A percentile compares a stretch with the other conserved stretches of the same genome.
Evolutionary conservation across 2,113 vertebrate species (phyloP).

Genomic region (Xenopus laevis): DNA sequence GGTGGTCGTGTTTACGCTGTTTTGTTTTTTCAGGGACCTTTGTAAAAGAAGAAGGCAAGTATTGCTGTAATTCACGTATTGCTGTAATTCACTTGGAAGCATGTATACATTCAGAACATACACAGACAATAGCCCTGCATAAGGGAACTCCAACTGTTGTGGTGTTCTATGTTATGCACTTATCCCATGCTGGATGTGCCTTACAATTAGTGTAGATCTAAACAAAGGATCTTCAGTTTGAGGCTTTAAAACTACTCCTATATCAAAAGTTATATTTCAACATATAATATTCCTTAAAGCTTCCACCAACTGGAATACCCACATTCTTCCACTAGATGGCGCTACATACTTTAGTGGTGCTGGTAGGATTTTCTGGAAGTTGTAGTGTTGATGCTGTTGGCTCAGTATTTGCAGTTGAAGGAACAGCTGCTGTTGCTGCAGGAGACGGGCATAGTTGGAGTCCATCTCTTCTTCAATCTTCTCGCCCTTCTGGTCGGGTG

Average conservation of each 20-base stretch:
- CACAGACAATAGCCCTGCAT: no score
- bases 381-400: conserved; percentile 90
- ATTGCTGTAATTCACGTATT: no score
- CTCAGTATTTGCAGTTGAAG: conserved; percentile 86
- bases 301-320: neutral
- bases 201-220: no score
- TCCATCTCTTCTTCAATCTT: conserved; percentile 88
- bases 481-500: conserved; percentile 94
- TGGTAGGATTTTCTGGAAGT: conserved; percentile 81
- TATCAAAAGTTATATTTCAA: no score
- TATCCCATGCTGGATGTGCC: no score
- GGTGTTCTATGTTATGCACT: no score
- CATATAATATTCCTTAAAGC: no score
- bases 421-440: conserved; percentile 97
- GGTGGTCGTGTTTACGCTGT: conserved; percentile 54
- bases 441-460: conserved; percentile 90
- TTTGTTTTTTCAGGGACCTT: conserved; percentile 80
- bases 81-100: no score
- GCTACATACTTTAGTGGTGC: conserved; percentile 78
- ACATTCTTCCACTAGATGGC: neutral
- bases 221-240: no score
- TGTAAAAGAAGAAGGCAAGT: conserved; percentile 39
- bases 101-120: no score
- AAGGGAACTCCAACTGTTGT: no score
- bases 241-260: no score